Conservation (phyloP, 2,797 vertebrate species). For the Scleropages formosus region DNA sequence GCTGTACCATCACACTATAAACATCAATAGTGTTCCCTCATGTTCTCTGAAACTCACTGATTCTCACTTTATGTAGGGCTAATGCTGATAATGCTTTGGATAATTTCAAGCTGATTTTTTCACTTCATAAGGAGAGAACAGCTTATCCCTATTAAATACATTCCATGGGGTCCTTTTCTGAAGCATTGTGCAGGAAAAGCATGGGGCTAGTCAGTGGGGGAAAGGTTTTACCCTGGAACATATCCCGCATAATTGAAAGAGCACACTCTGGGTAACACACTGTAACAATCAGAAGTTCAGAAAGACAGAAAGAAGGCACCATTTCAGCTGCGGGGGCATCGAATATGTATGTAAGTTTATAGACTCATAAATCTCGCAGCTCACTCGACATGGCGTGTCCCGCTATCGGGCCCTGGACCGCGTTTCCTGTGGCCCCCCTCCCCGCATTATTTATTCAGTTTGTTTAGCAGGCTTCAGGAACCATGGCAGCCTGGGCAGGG, state of each 20-base stretch:
- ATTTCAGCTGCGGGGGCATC: constrained; percentile 35
- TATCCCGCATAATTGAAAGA: not conserved
- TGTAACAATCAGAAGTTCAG: not conserved
- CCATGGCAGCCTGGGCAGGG: constrained; percentile 77
- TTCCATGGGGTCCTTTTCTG: constrained; percentile 13
- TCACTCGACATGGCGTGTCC: constrained; percentile 59
- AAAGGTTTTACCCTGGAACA: not conserved
- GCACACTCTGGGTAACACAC: not conserved
- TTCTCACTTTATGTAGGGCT: constrained; percentile 30
- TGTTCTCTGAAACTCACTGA: constrained; percentile 40
- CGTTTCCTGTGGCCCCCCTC: constrained; percentile 27
- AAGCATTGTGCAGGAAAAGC: constrained; percentile 5
- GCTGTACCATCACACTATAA: constrained; percentile 39
- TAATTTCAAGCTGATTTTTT: constrained; percentile 27
- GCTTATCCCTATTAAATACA: constrained; percentile 22
- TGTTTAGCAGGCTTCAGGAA: constrained; percentile 87
- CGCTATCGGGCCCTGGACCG: constrained; percentile 53
- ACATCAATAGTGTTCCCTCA: constrained; percentile 36
- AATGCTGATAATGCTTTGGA: constrained; percentile 29
- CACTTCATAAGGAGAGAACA: constrained; percentile 20
- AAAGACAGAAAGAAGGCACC: constrained; percentile 17
- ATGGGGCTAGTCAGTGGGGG: too few relatives aligned
- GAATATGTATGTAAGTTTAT: constrained; percentile 47
- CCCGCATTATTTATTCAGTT: constrained; percentile 88
- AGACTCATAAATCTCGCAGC: constrained; percentile 56